Evolutionary conservation across 2,113 vertebrate species (phyloP).

Genomic region (Etheostoma spectabile): DNA sequence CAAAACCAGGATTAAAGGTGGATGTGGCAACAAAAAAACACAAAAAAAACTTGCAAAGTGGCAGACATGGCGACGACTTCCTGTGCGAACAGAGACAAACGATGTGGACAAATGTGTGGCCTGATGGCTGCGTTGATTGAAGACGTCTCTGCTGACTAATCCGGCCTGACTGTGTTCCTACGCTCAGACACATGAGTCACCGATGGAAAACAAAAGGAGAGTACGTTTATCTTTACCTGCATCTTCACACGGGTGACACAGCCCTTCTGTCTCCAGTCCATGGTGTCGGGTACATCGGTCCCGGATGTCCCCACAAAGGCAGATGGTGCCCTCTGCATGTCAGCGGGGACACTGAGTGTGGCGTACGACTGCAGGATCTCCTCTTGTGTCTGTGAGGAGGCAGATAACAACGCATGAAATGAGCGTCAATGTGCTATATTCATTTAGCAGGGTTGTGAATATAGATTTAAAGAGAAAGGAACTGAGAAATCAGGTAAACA

Average conservation of each 20-base stretch:
- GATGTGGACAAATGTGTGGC: neutral
- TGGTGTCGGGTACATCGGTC: constrained; percentile 60
- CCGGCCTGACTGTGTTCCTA: neutral
- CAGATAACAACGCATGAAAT: neutral
- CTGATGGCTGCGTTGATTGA: neutral
- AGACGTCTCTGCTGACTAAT: neutral
- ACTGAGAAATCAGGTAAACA: too few species aligned
- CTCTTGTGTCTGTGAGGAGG: constrained; percentile 72
- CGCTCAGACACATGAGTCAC: neutral
- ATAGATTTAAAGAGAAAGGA: too few species aligned
- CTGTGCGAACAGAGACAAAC: neutral
- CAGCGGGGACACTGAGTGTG: constrained; percentile 73
- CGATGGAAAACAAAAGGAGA: neutral
- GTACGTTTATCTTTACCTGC: constrained; percentile 83
- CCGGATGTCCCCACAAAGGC: neutral
- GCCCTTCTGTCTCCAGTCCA: constrained; percentile 90
- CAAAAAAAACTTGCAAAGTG: neutral
- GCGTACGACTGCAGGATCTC: constrained; percentile 83
- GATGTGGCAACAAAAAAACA: neutral
- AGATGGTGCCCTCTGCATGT: constrained; percentile 36
- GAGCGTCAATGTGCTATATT: too few species aligned
- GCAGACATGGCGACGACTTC: neutral
- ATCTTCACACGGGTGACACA: constrained; percentile 88
- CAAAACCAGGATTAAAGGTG: neutral
- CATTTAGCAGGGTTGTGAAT: too few species aligned